Conservation (phyloP, 2,888 invertebrate genomes). For the Leptinotarsa haldemani region DNA sequence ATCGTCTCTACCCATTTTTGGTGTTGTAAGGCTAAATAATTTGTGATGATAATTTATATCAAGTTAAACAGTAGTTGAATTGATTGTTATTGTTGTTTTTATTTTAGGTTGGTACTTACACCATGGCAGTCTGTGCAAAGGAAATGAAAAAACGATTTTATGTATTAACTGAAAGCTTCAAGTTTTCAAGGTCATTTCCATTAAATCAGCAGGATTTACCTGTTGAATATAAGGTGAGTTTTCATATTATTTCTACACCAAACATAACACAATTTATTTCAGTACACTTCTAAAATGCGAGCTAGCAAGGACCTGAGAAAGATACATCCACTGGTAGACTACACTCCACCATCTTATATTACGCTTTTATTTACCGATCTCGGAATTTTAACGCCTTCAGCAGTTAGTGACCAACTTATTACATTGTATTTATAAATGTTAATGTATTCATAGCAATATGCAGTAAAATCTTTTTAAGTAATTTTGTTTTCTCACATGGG, state of each 20-base stretch:
- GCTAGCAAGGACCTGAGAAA: slow-evolving; percentile 66
- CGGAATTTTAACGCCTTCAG: slow-evolving; percentile 95
- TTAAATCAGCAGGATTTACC: slow-evolving; percentile 93
- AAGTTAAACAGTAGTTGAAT: neutral
- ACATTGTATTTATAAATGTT: slow-evolving; percentile 87
- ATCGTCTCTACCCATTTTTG: no score
- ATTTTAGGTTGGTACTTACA: slow-evolving; percentile 84
- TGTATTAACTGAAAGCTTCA: slow-evolving; percentile 96
- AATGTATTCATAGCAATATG: neutral
- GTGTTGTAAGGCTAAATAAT: no score
- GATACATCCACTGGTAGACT: slow-evolving; percentile 92
- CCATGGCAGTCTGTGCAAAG: slow-evolving; percentile 85
- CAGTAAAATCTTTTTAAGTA: no score
- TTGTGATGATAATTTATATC: slow-evolving; percentile 57
- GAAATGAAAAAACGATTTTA: slow-evolving; percentile 96
- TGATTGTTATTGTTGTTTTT: slow-evolving; percentile 5
- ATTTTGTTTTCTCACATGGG: no score
- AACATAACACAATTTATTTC: slow-evolving; percentile 51
- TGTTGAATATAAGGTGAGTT: slow-evolving; percentile 83
- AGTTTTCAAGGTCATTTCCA: slow-evolving; percentile 94
- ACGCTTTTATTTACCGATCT: slow-evolving; percentile 94
- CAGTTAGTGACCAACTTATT: slow-evolving; percentile 97
- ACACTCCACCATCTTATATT: slow-evolving; percentile 95
- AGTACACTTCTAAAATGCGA: slow-evolving; percentile 69
- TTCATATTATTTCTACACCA: neutral